phyloP scores from a whole-genome alignment of 1,140 invertebrate species.

The Microplitis mediator region DNA sequence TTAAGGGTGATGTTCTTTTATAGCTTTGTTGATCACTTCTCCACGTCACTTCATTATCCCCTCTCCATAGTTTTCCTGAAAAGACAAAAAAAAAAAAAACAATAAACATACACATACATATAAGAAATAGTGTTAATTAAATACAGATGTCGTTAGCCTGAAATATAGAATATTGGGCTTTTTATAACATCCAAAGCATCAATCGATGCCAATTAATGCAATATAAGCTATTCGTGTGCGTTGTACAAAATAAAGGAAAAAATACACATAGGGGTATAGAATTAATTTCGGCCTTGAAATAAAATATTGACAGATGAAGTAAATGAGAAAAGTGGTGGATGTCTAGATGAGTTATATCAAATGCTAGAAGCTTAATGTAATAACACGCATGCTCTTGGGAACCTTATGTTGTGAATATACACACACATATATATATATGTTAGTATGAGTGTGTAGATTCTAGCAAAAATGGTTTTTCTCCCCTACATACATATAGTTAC shows the following conservation, averaged over 20 bases:
- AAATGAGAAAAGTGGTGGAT: constrained; percentile 20
- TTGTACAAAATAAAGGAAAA: background rate
- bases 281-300: background rate
- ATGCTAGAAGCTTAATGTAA: constrained; percentile 24
- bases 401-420: constrained; percentile 22
- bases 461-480: constrained; percentile 44
- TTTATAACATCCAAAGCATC: background rate
- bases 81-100: constrained; percentile 14
- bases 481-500: constrained; percentile 25
- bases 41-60: constrained; percentile 57
- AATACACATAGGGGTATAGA: background rate
- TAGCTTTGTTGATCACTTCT: constrained; percentile 50
- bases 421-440: constrained; percentile 25
- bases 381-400: constrained; percentile 15
- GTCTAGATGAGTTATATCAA: constrained; percentile 26
- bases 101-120: no score
- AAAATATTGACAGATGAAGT: constrained; percentile 9
- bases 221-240: no score
- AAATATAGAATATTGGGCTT: no score
- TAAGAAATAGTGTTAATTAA: no score
- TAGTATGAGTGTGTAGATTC: background rate
- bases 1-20: constrained; percentile 54
- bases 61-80: constrained; percentile 58
- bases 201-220: background rate
- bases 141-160: no score